Conservation (phyloP, 2,888 invertebrate species). For the Acanthosepion lycidas region DNA sequence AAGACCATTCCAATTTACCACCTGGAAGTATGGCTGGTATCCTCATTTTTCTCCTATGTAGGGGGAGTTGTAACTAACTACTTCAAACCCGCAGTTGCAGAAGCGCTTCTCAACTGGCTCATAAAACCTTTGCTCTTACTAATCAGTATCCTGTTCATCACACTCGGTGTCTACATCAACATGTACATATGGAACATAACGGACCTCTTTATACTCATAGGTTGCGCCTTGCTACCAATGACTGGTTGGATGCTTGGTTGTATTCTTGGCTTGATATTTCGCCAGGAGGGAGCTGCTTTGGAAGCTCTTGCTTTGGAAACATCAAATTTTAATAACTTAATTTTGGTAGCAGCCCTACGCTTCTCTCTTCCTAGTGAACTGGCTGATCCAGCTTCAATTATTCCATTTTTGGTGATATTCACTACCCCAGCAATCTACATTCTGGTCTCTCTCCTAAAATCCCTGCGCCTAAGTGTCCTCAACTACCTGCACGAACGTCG, state of each 20-base stretch:
- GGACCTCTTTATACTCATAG: conserved; percentile 63
- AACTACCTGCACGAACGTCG: conserved; percentile 62
- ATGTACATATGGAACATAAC: conserved; percentile 72
- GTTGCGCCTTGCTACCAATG: conserved; percentile 65
- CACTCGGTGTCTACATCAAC: conserved; percentile 74
- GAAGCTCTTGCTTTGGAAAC: conserved; percentile 71
- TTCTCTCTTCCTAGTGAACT: conserved; percentile 70
- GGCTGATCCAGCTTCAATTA: conserved; percentile 68
- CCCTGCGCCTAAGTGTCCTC: conserved; percentile 58
- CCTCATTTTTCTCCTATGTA: conserved; percentile 67
- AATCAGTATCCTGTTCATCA: conserved; percentile 71
- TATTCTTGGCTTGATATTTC: conserved; percentile 62
- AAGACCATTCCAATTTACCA: conserved; percentile 67
- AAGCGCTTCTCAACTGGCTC: conserved; percentile 72
- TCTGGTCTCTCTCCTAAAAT: conserved; percentile 61
- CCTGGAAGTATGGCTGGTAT: conserved; percentile 70
- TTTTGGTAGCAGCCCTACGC: conserved; percentile 69
- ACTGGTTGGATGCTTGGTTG: conserved; percentile 66
- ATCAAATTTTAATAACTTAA: conserved; percentile 70
- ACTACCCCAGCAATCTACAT: conserved; percentile 70
- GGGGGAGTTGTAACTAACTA: conserved; percentile 68
- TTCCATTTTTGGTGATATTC: conserved; percentile 73
- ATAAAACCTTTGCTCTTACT: conserved; percentile 73
- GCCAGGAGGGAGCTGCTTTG: conserved; percentile 64
- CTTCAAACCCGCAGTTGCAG: conserved; percentile 66